These are phyloP conservation scores for Lepidocolaptes lacrymiger DNA, from an alignment of 2,797 vertebrate genomes.

Conservation along the genomic window DNA sequence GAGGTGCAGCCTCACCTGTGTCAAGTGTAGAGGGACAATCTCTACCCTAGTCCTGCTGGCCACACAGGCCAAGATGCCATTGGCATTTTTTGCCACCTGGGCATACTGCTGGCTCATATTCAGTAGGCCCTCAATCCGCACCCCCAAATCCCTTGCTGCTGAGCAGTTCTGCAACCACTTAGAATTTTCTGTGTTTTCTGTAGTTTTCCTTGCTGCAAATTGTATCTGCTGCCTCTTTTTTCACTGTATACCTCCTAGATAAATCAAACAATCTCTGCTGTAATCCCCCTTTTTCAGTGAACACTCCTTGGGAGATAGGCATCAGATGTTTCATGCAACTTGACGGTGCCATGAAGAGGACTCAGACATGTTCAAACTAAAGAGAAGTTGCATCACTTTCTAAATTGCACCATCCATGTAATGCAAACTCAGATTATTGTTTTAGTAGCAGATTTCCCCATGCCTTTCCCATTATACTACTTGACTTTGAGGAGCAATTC, in stretches of 20 bases:
- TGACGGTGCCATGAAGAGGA: background rate
- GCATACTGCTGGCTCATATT: background rate
- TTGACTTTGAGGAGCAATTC: conserved; percentile 38
- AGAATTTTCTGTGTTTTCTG: background rate
- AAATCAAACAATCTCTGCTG: background rate
- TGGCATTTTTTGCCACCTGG: background rate
- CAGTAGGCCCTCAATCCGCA: background rate
- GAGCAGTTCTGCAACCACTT: background rate
- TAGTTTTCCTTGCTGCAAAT: background rate
- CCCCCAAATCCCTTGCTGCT: background rate
- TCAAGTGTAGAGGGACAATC: background rate
- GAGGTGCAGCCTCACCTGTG: background rate
- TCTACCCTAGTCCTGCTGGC: background rate
- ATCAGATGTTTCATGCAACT: background rate
- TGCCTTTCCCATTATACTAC: background rate
- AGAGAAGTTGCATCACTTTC: background rate
- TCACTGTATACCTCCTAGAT: background rate
- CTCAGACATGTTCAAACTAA: background rate
- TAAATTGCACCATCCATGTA: background rate
- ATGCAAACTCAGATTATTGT: background rate
- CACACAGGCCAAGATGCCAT: background rate
- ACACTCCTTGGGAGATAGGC: background rate
- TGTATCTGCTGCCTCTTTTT: background rate
- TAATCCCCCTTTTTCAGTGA: background rate
- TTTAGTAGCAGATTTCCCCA: background rate